Percentiles rank a stretch among this genome's conserved stretches.
These are phyloP conservation scores for Cyphomyrmex costatus DNA, from an alignment of 1,140 invertebrate species.

Conservation along the genomic window DNA sequence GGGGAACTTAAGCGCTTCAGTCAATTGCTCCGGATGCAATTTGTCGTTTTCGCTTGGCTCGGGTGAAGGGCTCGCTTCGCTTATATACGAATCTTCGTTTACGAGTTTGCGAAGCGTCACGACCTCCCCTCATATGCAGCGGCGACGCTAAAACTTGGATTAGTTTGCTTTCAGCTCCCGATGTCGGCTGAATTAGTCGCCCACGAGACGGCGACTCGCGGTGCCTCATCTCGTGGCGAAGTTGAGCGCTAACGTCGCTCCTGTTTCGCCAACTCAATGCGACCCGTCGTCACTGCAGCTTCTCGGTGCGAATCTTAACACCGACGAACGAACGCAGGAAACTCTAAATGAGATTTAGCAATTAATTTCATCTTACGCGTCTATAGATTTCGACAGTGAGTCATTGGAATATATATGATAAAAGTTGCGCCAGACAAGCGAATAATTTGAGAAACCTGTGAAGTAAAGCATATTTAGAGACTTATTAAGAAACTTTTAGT, in stretches of 20 bases:
- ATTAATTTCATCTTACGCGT: conserved; percentile 53
- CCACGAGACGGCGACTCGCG: conserved; percentile 8
- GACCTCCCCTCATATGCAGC: conserved; percentile 16
- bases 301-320: conserved; percentile 57
- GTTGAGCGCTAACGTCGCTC: conserved; percentile 14
- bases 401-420: neutral
- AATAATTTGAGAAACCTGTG: neutral
- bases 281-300: conserved; percentile 31
- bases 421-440: neutral
- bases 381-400: conserved; percentile 15
- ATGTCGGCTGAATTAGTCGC: conserved; percentile 68
- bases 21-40: conserved; percentile 74
- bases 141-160: conserved; percentile 78
- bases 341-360: conserved; percentile 51
- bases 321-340: conserved; percentile 30
- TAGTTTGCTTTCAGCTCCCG: conserved; percentile 75
- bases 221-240: neutral
- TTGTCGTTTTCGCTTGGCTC: conserved; percentile 57
- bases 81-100: conserved; percentile 32
- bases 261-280: conserved; percentile 51
- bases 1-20: conserved; percentile 65
- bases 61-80: conserved; percentile 32
- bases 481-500: neutral
- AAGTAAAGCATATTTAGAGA: neutral
- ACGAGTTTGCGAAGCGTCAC: conserved; percentile 31